Evolutionary conservation across 1,140 invertebrate genomes (phyloP).

Genomic region (Teleopsis dalmanni): DNA sequence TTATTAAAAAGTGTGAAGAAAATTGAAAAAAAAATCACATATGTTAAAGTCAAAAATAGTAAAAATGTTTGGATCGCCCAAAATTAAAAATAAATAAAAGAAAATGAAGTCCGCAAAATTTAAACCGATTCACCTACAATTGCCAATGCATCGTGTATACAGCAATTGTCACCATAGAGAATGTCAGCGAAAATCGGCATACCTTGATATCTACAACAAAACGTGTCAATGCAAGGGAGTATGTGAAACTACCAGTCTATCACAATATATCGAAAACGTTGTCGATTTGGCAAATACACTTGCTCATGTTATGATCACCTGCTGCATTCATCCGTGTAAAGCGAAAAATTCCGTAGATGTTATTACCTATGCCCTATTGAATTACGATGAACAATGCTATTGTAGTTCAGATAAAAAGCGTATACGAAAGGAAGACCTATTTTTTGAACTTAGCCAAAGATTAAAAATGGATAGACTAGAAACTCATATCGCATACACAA

Average conservation of each 20-base stretch:
- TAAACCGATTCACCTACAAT: too few species aligned
- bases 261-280: conserved; percentile 37
- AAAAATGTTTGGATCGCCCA: too few species aligned
- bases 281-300: conserved; percentile 33
- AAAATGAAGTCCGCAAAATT: too few species aligned
- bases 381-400: conserved; percentile 40
- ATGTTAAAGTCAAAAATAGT: too few species aligned
- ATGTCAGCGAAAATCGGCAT: conserved; percentile 34
- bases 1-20: too few species aligned
- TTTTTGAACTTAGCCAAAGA: conserved; percentile 37
- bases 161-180: conserved; percentile 36
- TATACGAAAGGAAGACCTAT: conserved; percentile 35
- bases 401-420: conserved; percentile 35
- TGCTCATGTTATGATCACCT: conserved; percentile 37
- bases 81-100: too few species aligned
- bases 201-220: conserved; percentile 30
- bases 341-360: conserved; percentile 38
- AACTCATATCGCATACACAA: conserved; percentile 35
- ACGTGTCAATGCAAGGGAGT: conserved; percentile 35
- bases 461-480: conserved; percentile 41
- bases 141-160: too few species aligned
- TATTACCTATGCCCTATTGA: conserved; percentile 33
- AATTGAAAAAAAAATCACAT: too few species aligned
- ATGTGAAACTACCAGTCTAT: conserved; percentile 34
- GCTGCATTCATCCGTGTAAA: conserved; percentile 39